phyloP scores from a whole-genome alignment of 2,888 invertebrate genomes.

The Lasiommata megera region DNA sequence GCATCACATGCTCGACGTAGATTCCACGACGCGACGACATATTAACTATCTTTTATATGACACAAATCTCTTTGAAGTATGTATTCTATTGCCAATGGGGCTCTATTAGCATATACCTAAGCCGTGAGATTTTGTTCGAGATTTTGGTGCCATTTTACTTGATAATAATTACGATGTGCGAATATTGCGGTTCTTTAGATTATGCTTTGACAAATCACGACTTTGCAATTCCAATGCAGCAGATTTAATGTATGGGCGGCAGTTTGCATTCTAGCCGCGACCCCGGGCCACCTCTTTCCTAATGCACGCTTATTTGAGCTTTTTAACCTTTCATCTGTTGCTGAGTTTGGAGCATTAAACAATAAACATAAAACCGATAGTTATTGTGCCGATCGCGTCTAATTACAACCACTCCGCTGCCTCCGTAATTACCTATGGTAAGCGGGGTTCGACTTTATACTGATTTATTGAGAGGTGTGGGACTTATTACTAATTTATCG shows the following conservation, averaged over 20 bases:
- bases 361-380: constrained; percentile 70
- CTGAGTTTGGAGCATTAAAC: constrained; percentile 72
- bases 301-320: constrained; percentile 81
- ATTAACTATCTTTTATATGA: not conserved
- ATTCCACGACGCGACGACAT: not conserved
- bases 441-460: constrained; percentile 13
- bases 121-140: constrained; percentile 59
- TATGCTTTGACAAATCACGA: constrained; percentile 82
- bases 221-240: constrained; percentile 81
- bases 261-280: constrained; percentile 81
- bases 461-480: constrained; percentile 10
- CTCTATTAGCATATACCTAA: constrained; percentile 39
- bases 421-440: constrained; percentile 19
- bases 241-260: constrained; percentile 81
- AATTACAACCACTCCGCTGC: constrained; percentile 39
- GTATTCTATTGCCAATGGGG: constrained; percentile 18
- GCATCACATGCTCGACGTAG: no score
- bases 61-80: constrained; percentile 8
- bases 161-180: constrained; percentile 82
- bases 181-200: constrained; percentile 79
- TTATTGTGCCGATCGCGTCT: constrained; percentile 61
- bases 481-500: constrained; percentile 8
- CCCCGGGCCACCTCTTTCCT: constrained; percentile 80
- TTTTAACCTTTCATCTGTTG: constrained; percentile 79
- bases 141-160: constrained; percentile 76